Evolutionary conservation across 2,113 vertebrate genomes (phyloP).

Genomic region (Oryzias melastigma): DNA sequence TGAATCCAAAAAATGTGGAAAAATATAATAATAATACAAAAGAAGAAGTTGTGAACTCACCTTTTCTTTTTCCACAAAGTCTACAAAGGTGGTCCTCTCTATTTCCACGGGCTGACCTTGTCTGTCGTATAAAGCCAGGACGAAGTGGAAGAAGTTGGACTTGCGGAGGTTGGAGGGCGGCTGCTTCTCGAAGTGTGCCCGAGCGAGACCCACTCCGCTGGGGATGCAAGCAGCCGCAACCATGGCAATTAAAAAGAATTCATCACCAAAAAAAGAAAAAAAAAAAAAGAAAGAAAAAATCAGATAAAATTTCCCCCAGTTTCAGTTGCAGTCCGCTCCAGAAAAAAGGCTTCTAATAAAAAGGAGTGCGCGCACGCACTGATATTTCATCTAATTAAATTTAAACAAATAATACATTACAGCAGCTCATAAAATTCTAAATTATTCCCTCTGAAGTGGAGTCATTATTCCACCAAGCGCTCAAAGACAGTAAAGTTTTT

Average conservation of each 20-base stretch:
- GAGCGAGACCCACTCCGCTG: conserved; percentile 97
- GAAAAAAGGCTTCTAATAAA: no score
- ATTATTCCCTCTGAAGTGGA: no score
- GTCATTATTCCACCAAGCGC: no score
- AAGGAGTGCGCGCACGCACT: no score
- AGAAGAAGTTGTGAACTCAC: conserved; percentile 69
- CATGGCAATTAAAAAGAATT: conserved; percentile 6
- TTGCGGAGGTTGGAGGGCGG: conserved; percentile 97
- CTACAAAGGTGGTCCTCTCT: conserved; percentile 93
- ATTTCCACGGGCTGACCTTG: conserved; percentile 99
- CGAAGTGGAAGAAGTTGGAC: conserved; percentile 99
- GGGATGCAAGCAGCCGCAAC: conserved; percentile 72
- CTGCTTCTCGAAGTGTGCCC: conserved; percentile 99
- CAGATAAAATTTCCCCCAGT: neutral
- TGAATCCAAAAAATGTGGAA: neutral
- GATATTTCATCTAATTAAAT: no score
- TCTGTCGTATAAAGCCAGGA: conserved; percentile 95
- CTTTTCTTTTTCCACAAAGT: conserved; percentile 98
- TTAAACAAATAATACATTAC: no score
- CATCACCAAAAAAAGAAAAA: neutral
- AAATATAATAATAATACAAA: neutral
- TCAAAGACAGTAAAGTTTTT: no score
- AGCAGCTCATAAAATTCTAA: no score
- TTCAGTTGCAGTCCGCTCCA: no score
- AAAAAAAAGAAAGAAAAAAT: neutral